These are phyloP conservation scores for Achroia grisella DNA, from an alignment of 1,140 invertebrate species.

Conservation along the genomic window DNA sequence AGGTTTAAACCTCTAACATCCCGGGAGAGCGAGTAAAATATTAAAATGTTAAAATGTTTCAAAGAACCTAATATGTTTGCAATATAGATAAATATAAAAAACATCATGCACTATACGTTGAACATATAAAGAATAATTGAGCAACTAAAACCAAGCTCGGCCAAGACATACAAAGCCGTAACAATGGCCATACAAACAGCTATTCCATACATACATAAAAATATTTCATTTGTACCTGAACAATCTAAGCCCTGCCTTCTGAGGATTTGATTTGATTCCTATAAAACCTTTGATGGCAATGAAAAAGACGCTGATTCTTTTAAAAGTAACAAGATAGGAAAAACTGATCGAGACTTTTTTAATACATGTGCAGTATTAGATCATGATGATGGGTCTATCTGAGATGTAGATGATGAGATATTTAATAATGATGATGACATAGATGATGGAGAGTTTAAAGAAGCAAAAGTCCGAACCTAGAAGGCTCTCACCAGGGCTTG, in stretches of 20 bases:
- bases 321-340: constrained; percentile 1
- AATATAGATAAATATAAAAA: constrained; percentile 2
- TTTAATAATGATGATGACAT: constrained; percentile 36
- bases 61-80: not conserved
- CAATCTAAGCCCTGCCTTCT: constrained; percentile 60
- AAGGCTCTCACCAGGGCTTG: constrained; percentile 74
- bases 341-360: not conserved
- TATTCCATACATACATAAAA: constrained; percentile 19
- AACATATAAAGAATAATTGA: constrained; percentile 29
- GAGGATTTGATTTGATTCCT: constrained; percentile 50
- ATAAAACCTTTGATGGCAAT: constrained; percentile 3
- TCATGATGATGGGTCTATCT: constrained; percentile 17
- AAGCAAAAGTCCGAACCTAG: constrained; percentile 71
- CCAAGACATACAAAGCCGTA: constrained; percentile 67
- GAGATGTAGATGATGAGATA: constrained; percentile 16
- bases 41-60: too few species aligned
- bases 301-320: constrained; percentile 5
- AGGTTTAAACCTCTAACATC: too few species aligned
- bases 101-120: constrained; percentile 49
- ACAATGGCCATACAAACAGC: constrained; percentile 47
- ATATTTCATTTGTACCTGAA: constrained; percentile 18
- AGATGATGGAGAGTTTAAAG: constrained; percentile 52
- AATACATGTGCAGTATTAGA: constrained; percentile 4
- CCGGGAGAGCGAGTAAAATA: not conserved
- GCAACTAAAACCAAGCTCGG: constrained; percentile 64